These are phyloP conservation scores for Unio pictorum DNA, from an alignment of 2,888 invertebrate genomes.

Conservation along the genomic window DNA sequence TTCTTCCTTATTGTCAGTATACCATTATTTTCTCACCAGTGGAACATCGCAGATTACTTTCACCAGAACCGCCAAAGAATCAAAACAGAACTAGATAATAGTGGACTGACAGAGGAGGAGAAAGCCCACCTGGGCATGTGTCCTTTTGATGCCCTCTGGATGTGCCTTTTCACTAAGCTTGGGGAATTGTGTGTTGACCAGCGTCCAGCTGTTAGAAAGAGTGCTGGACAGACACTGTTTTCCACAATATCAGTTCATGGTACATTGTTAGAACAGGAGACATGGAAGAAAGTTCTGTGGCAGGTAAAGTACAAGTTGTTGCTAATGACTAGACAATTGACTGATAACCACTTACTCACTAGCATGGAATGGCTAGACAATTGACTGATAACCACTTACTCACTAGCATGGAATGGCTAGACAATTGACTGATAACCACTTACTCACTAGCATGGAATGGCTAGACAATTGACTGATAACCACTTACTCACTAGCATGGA, in stretches of 20 bases:
- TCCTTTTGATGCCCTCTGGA: constrained; percentile 94
- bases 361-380: too few relatives aligned
- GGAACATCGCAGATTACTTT: constrained; percentile 98
- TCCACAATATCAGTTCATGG: constrained; percentile 98
- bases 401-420: too few relatives aligned
- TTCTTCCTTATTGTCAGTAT: background rate
- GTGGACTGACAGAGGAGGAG: constrained; percentile 19
- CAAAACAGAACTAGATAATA: constrained; percentile 53
- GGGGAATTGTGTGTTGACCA: constrained; percentile 89
- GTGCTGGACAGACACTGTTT: constrained; percentile 97
- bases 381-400: too few relatives aligned
- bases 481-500: too few relatives aligned
- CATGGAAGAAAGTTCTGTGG: constrained; percentile 96
- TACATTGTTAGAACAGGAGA: constrained; percentile 85
- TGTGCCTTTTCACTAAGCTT: constrained; percentile 83
- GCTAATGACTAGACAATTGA: too few relatives aligned
- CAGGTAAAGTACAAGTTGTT: constrained; percentile 74
- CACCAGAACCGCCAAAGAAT: constrained; percentile 89
- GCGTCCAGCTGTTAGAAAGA: constrained; percentile 95
- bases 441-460: too few relatives aligned
- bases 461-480: too few relatives aligned
- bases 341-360: too few relatives aligned
- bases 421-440: too few relatives aligned
- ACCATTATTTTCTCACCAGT: constrained; percentile 77
- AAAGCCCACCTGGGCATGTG: constrained; percentile 35